A percentile compares a stretch with the other conserved stretches of the same genome.
phyloP scores from a whole-genome alignment of 2,888 invertebrate genomes.

The Heliconius charithonia region DNA sequence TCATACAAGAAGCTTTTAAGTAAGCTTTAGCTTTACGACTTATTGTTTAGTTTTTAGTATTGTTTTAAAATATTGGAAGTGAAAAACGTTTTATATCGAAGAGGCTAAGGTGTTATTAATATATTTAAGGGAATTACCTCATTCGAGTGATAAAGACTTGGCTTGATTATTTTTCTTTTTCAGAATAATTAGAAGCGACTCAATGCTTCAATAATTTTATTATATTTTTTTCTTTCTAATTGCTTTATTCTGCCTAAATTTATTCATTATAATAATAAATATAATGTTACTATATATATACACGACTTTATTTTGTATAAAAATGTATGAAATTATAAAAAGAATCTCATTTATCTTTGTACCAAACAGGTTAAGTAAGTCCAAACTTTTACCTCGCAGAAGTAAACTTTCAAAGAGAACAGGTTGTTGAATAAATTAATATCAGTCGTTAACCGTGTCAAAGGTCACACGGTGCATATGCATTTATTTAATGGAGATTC shows the following conservation, averaged over 20 bases:
- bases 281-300: no score
- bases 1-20: conserved; percentile 47
- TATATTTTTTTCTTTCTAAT: no score
- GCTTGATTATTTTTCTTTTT: no score
- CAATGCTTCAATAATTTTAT: no score
- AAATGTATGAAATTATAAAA: not conserved
- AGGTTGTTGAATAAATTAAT: conserved; percentile 35
- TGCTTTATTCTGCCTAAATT: no score
- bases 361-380: conserved; percentile 25
- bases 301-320: no score
- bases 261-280: no score
- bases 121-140: not conserved
- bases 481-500: conserved; percentile 3
- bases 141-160: not conserved
- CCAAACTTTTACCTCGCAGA: conserved; percentile 40
- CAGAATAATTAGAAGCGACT: no score
- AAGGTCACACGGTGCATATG: conserved; percentile 36
- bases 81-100: not conserved
- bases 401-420: conserved; percentile 36
- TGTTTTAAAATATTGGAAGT: not conserved
- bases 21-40: not conserved
- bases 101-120: not conserved
- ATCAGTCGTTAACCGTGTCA: conserved; percentile 37
- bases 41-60: not conserved
- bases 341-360: not conserved